These are phyloP conservation scores for Atherix ibis DNA, from an alignment of 2,888 invertebrate genomes.

Conservation along the genomic window DNA sequence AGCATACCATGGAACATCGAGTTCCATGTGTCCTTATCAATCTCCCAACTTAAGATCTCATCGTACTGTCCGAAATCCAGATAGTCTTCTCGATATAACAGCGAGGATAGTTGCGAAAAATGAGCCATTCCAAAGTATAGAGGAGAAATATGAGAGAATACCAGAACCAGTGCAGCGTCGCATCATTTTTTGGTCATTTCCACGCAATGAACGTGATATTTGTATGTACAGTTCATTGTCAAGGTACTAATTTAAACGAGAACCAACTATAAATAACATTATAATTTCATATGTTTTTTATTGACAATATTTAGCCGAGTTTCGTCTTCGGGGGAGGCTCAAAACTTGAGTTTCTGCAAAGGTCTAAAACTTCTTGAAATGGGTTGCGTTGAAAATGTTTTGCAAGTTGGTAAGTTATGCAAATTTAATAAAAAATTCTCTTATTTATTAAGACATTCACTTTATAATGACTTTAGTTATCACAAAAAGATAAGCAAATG, in stretches of 20 bases:
- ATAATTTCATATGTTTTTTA: slow-evolving; percentile 1
- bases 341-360: slow-evolving; percentile 72
- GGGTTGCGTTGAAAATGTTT: slow-evolving; percentile 68
- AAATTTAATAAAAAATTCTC: too few relatives aligned
- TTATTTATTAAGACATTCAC: too few relatives aligned
- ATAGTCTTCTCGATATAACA: slow-evolving; percentile 65
- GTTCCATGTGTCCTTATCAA: background rate
- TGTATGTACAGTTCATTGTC: slow-evolving; percentile 77
- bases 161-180: slow-evolving; percentile 77
- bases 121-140: slow-evolving; percentile 73
- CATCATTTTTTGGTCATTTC: slow-evolving; percentile 81
- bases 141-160: slow-evolving; percentile 73
- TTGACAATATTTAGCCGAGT: slow-evolving; percentile 21
- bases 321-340: slow-evolving; percentile 47
- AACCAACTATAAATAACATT: too few relatives aligned
- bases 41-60: too few relatives aligned
- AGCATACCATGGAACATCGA: background rate
- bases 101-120: slow-evolving; percentile 71
- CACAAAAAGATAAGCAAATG: too few relatives aligned
- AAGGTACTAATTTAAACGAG: too few relatives aligned
- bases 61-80: slow-evolving; percentile 32
- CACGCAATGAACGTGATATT: slow-evolving; percentile 72
- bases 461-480: too few relatives aligned
- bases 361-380: slow-evolving; percentile 69
- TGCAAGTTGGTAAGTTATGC: slow-evolving; percentile 69